Conservation (phyloP, 2,113 vertebrate genomes). For the Notothenia rossii region DNA sequence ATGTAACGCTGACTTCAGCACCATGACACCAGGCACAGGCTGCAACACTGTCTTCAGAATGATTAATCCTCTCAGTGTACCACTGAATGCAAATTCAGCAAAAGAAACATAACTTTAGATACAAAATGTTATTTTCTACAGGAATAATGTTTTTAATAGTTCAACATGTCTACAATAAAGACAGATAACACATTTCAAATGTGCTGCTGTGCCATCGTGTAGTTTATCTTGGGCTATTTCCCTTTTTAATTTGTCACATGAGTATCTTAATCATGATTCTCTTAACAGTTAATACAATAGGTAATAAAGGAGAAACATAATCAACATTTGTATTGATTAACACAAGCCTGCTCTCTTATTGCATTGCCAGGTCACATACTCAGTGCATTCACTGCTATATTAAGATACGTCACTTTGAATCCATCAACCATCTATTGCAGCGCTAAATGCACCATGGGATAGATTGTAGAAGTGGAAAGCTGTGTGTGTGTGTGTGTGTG, state of each 20-base stretch:
- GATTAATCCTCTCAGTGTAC: slow-evolving; percentile 26
- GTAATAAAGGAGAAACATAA: background rate
- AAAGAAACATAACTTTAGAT: slow-evolving; percentile 1
- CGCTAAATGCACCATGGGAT: slow-evolving; percentile 25
- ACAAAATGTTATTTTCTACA: background rate
- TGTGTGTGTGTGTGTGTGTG: slow-evolving; percentile 23
- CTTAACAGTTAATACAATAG: background rate
- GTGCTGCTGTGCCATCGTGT: background rate
- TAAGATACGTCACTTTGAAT: background rate
- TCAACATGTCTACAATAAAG: background rate
- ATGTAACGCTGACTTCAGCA: slow-evolving; percentile 39
- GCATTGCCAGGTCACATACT: background rate
- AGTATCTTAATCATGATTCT: background rate
- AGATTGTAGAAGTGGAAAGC: background rate
- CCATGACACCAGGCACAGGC: background rate
- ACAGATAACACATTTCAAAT: background rate
- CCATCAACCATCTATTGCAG: slow-evolving; percentile 18
- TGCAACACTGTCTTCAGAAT: slow-evolving; percentile 16
- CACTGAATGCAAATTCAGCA: slow-evolving; percentile 36
- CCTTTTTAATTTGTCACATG: slow-evolving; percentile 5
- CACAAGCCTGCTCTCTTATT: background rate
- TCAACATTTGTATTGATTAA: background rate
- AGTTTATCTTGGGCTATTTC: background rate
- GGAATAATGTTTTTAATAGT: background rate
- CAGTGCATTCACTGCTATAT: background rate